Evolutionary conservation across 1,140 invertebrate species (phyloP).

Genomic region (Holcopasites calliopsidis): DNA sequence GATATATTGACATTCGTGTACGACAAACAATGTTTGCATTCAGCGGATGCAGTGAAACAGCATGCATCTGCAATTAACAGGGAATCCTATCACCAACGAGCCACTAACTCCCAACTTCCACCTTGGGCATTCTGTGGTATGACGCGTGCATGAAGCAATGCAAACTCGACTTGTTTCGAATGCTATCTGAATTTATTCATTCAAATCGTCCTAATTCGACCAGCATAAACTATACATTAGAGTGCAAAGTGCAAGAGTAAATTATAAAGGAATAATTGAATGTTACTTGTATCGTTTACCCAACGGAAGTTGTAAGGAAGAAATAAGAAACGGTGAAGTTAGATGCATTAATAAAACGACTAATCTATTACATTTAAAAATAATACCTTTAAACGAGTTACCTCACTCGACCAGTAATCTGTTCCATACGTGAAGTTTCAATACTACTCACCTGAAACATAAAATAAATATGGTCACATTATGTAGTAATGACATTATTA

Average conservation of each 20-base stretch:
- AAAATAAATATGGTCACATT: too few relatives aligned
- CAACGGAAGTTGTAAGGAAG: too few relatives aligned
- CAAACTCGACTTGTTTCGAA: neutral
- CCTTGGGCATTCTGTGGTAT: neutral
- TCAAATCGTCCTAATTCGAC: neutral
- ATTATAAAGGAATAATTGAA: too few relatives aligned
- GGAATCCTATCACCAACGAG: slow-evolving; percentile 20
- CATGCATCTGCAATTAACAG: slow-evolving; percentile 17
- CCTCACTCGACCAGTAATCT: too few relatives aligned
- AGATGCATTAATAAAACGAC: too few relatives aligned
- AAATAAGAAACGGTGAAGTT: too few relatives aligned
- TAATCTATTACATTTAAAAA: too few relatives aligned
- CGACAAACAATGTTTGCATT: slow-evolving; percentile 18
- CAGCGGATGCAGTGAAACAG: slow-evolving; percentile 8
- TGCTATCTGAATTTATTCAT: neutral
- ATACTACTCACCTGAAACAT: too few relatives aligned
- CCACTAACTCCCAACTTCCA: slow-evolving; percentile 8
- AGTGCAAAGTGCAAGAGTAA: neutral
- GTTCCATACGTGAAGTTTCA: too few relatives aligned
- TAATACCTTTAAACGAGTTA: too few relatives aligned
- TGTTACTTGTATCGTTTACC: too few relatives aligned
- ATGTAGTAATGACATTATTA: too few relatives aligned
- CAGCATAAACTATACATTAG: neutral
- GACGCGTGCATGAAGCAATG: neutral
- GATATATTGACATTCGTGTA: slow-evolving; percentile 15